Percentiles rank a stretch among this genome's conserved stretches.
These are phyloP conservation scores for Callimorpha dominula DNA, from an alignment of 2,888 invertebrate genomes.

Conservation along the genomic window DNA sequence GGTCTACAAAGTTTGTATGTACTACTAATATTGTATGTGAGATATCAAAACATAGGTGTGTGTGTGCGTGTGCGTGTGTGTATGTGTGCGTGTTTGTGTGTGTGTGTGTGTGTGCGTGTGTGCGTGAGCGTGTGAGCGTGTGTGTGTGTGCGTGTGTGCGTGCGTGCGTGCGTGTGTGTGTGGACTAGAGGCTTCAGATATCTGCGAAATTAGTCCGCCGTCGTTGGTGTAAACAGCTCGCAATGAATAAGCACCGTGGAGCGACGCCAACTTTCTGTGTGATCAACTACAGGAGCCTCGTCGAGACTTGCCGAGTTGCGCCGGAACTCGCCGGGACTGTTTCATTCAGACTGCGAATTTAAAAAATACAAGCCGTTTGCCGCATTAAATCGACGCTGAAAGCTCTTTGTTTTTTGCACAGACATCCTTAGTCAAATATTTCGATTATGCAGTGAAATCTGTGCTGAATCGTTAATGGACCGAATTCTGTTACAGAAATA, in stretches of 20 bases:
- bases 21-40: no score
- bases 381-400: not conserved
- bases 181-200: not conserved
- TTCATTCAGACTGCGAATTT: not conserved
- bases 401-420: not conserved
- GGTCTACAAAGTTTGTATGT: no score
- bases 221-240: not conserved
- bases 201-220: not conserved
- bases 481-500: not conserved
- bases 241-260: not conserved
- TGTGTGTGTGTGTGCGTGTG: no score
- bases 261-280: constrained; percentile 6
- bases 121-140: no score
- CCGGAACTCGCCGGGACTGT: not conserved
- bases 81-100: not conserved
- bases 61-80: not conserved
- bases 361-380: not conserved
- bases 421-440: constrained; percentile 9
- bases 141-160: no score
- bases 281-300: not conserved
- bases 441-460: constrained; percentile 5
- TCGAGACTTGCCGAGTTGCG: not conserved
- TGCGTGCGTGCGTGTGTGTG: not conserved
- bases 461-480: constrained; percentile 10
- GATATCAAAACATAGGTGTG: no score